Base-by-base conservation (phyloP, 2,888 invertebrate species). In the Pyralis farinalis region DNA sequence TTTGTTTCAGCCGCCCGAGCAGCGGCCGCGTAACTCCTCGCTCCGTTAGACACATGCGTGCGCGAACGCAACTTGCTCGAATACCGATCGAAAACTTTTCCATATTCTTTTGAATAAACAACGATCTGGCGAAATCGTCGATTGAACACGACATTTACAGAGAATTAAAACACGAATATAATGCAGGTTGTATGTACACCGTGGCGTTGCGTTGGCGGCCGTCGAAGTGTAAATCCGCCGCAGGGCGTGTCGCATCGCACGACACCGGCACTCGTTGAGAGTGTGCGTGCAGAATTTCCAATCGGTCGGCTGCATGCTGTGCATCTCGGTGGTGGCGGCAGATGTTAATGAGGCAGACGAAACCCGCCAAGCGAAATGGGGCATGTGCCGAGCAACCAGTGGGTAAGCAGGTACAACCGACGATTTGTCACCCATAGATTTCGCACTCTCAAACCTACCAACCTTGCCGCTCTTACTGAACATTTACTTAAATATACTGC, bases 211-310 rank as follows among this genome's bases (percentile, higher is more conserved):
- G 49, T 48, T 48, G 47, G 49, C 46, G 49, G 46, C 58, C 70
- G 67, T 45, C 64, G 55, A 60, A 71, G 63, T 75, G 74, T 76
- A 70, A 80, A 74, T 78, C 71, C 72, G 70, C 65, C 59, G 52
- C 53, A 67, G 72, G 74, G 73, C 63, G 71, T 68, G 67, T 58
- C 66, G 50, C 58, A 53, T 25, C 3, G 25, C 25, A 7, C 61
- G 53, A 49, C n/a, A n/a, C 53, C 50, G 55, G 64, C 56, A 54
- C 53, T 62, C 58, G 61, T 58, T 58, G 58, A 2, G 16, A 68
- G 67, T 71, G 65, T 80, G 75, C 68, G 73, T 76, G 74, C 72
- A 75, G 63, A 77, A 76, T 65, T 77, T 75, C 70, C 62, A 71
- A 74, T 72, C 63, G 59, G 51, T 63, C 58, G 61, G 54, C 53